phyloP scores from a whole-genome alignment of 2,888 invertebrate species.

The Ormyrus nitidulus region DNA sequence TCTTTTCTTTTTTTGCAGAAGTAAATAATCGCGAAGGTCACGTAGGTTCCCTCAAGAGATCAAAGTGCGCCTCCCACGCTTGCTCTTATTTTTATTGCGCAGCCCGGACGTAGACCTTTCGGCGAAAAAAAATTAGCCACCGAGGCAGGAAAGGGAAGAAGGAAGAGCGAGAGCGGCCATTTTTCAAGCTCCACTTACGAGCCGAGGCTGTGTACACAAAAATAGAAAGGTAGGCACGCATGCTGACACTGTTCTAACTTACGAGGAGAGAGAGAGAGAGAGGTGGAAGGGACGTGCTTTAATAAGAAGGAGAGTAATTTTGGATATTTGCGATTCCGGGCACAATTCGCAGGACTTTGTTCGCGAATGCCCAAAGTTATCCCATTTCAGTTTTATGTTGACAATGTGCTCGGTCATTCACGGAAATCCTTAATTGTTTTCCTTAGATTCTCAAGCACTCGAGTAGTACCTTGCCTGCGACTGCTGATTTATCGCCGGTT shows the following conservation, averaged over 20 bases:
- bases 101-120: too few species aligned
- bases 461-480: neutral
- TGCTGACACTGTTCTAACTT: neutral
- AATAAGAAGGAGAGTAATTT: conserved; percentile 18
- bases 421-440: conserved; percentile 34
- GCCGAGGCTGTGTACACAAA: neutral
- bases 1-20: too few species aligned
- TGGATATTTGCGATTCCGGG: conserved; percentile 30
- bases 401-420: conserved; percentile 1
- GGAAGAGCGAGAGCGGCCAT: neutral
- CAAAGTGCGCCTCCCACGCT: too few species aligned
- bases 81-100: too few species aligned
- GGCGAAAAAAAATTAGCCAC: too few species aligned
- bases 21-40: too few species aligned
- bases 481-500: conserved; percentile 1
- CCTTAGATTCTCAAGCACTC: neutral
- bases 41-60: too few species aligned
- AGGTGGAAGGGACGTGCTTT: neutral
- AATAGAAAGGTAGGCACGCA: neutral
- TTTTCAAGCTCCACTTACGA: neutral
- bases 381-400: conserved; percentile 40
- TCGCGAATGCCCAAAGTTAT: conserved; percentile 20
- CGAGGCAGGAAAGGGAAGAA: too few species aligned
- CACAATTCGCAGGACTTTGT: neutral
- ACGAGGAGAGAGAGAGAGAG: neutral